Percentiles rank a stretch among this genome's conserved stretches.
Evolutionary conservation across 2,797 vertebrate species (phyloP).

Genomic region (Mormyrops boulengeri): DNA sequence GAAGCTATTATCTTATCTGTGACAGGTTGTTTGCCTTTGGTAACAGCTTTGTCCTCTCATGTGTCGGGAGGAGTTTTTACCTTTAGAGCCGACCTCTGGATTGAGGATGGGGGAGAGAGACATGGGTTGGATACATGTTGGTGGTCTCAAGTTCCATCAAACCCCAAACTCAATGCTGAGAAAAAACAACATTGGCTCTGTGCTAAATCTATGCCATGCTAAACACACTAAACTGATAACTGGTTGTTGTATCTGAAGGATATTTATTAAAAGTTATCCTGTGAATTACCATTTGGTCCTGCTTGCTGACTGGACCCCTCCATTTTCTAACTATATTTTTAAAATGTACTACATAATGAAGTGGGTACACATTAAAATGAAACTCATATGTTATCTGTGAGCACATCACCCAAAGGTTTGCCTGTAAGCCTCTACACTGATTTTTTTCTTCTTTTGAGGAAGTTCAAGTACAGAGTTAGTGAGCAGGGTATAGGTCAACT

Average conservation of each 20-base stretch:
- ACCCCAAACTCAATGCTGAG: background rate
- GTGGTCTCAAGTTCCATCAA: background rate
- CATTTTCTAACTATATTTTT: background rate
- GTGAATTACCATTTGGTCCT: background rate
- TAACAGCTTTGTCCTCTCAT: constrained; percentile 57
- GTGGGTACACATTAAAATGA: background rate
- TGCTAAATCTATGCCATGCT: background rate
- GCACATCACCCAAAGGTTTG: background rate
- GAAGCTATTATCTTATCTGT: constrained; percentile 56
- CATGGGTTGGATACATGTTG: background rate
- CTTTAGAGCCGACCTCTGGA: background rate
- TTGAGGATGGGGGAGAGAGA: background rate
- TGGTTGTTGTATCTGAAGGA: background rate
- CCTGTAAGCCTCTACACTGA: background rate
- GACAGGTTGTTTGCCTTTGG: constrained; percentile 65
- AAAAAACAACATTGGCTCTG: background rate
- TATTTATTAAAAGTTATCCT: background rate
- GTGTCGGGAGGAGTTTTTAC: constrained; percentile 45
- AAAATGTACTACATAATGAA: background rate
- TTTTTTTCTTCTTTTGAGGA: background rate
- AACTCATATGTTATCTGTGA: background rate
- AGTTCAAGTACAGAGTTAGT: background rate
- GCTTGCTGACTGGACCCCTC: background rate
- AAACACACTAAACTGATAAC: background rate
- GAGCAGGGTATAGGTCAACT: background rate